These are phyloP conservation scores for Ctenochaetus hawaiiensis DNA, from an alignment of 2,797 vertebrate genomes.

Conservation along the genomic window DNA sequence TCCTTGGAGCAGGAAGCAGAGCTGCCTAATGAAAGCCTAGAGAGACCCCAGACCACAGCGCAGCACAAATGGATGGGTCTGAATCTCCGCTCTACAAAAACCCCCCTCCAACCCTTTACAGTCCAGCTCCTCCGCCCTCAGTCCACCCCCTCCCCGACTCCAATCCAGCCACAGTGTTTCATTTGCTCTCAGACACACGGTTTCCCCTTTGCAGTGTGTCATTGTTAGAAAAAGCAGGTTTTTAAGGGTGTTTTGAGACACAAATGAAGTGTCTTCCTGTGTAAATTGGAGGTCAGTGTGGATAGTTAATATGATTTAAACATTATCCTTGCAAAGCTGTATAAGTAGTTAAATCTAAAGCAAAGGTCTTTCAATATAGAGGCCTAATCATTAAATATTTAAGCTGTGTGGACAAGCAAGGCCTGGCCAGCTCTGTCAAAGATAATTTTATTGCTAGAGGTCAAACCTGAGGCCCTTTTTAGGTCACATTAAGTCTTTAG, in stretches of 20 bases:
- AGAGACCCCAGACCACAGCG: conserved; percentile 71
- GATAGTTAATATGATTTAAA: conserved; percentile 5
- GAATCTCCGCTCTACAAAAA: conserved; percentile 29
- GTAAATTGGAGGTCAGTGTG: neutral
- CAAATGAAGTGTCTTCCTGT: neutral
- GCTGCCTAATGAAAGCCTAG: conserved; percentile 71
- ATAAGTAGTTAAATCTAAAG: neutral
- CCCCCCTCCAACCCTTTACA: neutral
- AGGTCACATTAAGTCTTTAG: neutral
- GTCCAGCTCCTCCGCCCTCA: conserved; percentile 8
- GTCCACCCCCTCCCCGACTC: conserved; percentile 1
- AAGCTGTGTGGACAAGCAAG: neutral
- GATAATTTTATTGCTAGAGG: conserved; percentile 12
- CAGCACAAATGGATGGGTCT: conserved; percentile 66
- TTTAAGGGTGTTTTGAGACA: neutral
- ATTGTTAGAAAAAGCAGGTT: no score
- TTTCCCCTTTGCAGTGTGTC: neutral
- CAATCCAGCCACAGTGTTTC: neutral
- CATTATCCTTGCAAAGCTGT: neutral
- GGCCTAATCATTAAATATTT: conserved; percentile 19
- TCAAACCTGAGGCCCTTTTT: conserved; percentile 9
- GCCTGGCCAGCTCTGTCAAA: neutral
- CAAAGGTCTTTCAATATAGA: neutral
- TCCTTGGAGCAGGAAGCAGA: conserved; percentile 73
- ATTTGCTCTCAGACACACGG: conserved; percentile 8